Conservation (phyloP, 2,797 vertebrate species). For the Sebastes vulpes region DNA sequence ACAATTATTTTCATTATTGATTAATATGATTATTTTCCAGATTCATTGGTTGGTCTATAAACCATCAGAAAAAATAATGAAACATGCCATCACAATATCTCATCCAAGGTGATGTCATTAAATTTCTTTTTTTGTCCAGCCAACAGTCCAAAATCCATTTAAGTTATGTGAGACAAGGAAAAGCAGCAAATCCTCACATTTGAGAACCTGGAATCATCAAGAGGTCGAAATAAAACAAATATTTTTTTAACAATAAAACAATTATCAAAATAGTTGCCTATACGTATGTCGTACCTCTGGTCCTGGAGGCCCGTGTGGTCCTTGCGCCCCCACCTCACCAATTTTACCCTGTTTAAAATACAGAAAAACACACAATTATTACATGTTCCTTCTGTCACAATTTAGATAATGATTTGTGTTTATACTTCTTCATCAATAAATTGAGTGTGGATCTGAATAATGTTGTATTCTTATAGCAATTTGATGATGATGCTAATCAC, state of each 20-base stretch:
- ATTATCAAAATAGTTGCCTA: background rate
- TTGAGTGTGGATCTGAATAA: background rate
- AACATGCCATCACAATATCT: background rate
- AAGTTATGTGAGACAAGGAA: background rate
- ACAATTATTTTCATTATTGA: no score
- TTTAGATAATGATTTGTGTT: no score
- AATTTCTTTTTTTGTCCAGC: background rate
- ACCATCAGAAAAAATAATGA: background rate
- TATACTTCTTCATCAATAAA: background rate
- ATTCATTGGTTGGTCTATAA: background rate
- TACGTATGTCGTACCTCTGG: constrained; percentile 70
- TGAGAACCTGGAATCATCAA: background rate
- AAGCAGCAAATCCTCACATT: background rate
- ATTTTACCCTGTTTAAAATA: constrained; percentile 67
- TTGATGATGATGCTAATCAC: background rate
- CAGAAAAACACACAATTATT: background rate
- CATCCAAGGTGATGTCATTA: background rate
- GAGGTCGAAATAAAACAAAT: background rate
- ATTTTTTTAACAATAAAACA: background rate
- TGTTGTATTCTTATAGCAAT: background rate
- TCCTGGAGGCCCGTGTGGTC: constrained; percentile 77
- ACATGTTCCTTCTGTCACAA: background rate
- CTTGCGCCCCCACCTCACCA: constrained; percentile 73
- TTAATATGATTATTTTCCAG: no score
- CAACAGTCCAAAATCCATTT: background rate